Evolutionary conservation across 2,113 vertebrate genomes (phyloP).

Genomic region (Epinephelus lanceolatus): DNA sequence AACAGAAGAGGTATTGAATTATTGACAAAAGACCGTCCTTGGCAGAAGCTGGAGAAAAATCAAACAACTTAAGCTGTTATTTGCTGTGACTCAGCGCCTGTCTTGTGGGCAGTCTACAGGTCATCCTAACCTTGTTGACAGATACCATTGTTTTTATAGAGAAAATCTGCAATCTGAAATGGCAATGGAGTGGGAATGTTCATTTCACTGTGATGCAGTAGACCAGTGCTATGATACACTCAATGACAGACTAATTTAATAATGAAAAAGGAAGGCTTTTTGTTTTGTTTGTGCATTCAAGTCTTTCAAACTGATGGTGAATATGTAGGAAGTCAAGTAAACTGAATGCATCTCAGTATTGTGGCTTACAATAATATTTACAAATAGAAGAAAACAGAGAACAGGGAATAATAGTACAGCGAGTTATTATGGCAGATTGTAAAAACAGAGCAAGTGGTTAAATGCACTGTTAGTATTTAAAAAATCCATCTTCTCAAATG

Average conservation of each 20-base stretch:
- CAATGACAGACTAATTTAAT: not conserved
- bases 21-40: not conserved
- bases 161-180: not conserved
- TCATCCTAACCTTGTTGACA: not conserved
- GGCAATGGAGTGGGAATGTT: not conserved
- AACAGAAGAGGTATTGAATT: not conserved
- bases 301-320: not conserved
- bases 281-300: not conserved
- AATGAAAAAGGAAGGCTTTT: not conserved
- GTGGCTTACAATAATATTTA: too few relatives aligned
- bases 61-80: not conserved
- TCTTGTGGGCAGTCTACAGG: not conserved
- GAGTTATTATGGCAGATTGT: not conserved
- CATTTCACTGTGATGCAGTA: not conserved
- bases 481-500: not conserved
- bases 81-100: not conserved
- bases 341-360: too few relatives aligned
- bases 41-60: not conserved
- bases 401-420: too few relatives aligned
- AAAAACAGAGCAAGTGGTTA: too few relatives aligned
- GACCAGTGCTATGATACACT: not conserved
- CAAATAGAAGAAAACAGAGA: too few relatives aligned
- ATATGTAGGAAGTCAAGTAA: not conserved
- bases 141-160: not conserved
- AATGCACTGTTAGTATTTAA: not conserved